A percentile compares a stretch with the other conserved stretches of the same genome.
phyloP scores from a whole-genome alignment of 2,113 vertebrate species.

The Pituophis catenifer region DNA sequence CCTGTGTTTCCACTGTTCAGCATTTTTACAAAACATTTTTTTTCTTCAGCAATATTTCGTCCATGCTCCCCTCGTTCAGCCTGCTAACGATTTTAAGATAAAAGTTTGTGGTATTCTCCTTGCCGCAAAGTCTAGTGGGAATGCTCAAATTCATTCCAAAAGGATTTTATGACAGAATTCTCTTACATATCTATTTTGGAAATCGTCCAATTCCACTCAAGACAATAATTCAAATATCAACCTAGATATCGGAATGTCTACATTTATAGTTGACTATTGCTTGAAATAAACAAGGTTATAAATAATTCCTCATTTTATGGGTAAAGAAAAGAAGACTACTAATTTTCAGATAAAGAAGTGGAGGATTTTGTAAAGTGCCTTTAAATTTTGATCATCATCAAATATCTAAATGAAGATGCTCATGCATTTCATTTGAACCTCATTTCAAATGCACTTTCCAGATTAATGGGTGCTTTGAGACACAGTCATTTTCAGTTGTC shows the following conservation, averaged over 20 bases:
- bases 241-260: background rate
- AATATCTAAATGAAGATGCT: background rate
- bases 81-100: background rate
- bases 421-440: background rate
- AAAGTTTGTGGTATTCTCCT: background rate
- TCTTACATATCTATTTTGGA: background rate
- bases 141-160: background rate
- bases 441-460: background rate
- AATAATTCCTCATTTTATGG: background rate
- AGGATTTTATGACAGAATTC: background rate
- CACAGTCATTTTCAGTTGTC: background rate
- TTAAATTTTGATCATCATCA: background rate
- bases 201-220: background rate
- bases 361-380: background rate
- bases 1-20: background rate
- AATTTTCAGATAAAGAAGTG: background rate
- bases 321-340: background rate
- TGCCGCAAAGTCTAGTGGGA: background rate
- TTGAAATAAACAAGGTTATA: background rate
- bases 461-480: background rate
- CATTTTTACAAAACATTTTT: background rate
- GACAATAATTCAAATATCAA: background rate
- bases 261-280: background rate
- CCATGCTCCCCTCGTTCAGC: background rate
- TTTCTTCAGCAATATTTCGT: background rate